Evolutionary conservation across 1,140 invertebrate genomes (phyloP).

Genomic region (Sycobia sp.): DNA sequence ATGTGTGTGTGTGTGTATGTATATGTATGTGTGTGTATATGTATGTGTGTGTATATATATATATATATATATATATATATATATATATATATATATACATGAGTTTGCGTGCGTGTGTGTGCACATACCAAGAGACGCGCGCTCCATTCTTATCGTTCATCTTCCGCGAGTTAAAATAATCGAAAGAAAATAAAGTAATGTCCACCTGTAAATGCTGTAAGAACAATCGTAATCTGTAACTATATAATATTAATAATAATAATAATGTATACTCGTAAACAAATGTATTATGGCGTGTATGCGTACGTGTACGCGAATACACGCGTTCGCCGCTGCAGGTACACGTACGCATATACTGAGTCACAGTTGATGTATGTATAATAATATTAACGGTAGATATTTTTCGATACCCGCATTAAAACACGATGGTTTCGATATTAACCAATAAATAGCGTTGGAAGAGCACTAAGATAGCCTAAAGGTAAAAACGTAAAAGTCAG

Average conservation of each 20-base stretch:
- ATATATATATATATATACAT: too few relatives aligned
- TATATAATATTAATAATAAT: too few relatives aligned
- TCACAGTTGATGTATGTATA: not conserved
- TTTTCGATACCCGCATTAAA: conserved; percentile 30
- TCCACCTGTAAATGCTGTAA: conserved; percentile 31
- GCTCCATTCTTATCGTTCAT: conserved; percentile 15
- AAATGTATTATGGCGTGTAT: too few relatives aligned
- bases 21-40: too few relatives aligned
- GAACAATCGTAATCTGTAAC: conserved; percentile 34
- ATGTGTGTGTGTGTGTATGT: too few relatives aligned
- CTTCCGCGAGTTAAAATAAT: not conserved
- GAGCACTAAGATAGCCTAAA: too few relatives aligned
- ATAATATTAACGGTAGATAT: conserved; percentile 29
- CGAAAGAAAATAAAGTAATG: too few relatives aligned
- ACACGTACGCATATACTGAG: conserved; percentile 3
- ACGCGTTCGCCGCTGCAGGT: too few relatives aligned
- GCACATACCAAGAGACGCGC: not conserved
- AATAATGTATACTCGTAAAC: conserved; percentile 28
- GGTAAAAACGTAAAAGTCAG: conserved; percentile 9
- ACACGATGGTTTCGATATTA: conserved; percentile 19
- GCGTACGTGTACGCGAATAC: not conserved
- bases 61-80: too few relatives aligned
- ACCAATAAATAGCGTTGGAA: too few relatives aligned
- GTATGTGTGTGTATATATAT: too few relatives aligned
- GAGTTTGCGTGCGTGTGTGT: too few relatives aligned